These are phyloP conservation scores for Paratilapia polleni DNA, from an alignment of 2,113 vertebrate species.

Conservation along the genomic window DNA sequence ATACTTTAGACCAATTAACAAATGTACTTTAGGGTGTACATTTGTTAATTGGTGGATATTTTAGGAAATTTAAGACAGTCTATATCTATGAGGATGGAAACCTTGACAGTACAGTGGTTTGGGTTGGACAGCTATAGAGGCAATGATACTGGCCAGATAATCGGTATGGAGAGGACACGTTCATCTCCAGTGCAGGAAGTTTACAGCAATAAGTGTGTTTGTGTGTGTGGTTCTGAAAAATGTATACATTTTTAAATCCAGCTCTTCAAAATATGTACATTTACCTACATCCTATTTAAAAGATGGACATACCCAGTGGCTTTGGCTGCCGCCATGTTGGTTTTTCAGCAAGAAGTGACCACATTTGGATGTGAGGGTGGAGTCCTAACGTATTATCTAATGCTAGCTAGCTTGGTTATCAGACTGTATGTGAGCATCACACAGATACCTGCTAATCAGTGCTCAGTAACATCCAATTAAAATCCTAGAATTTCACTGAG, in stretches of 20 bases:
- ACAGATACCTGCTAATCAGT: no score
- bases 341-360: no score
- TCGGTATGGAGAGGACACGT: background rate
- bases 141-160: no score
- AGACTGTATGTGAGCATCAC: no score
- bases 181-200: background rate
- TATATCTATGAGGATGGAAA: background rate
- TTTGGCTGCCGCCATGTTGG: no score
- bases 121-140: no score
- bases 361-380: no score
- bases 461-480: background rate
- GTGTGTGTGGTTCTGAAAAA: background rate
- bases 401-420: no score
- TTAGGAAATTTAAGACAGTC: background rate
- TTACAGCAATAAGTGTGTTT: background rate
- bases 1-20: background rate
- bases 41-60: fast-evolving
- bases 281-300: background rate
- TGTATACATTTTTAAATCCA: background rate
- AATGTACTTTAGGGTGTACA: background rate
- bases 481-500: background rate
- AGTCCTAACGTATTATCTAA: no score
- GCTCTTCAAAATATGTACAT: background rate
- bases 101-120: background rate
- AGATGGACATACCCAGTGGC: no score